Conservation (phyloP, 2,888 invertebrate species). For the Lepetodrilus schrolli region DNA sequence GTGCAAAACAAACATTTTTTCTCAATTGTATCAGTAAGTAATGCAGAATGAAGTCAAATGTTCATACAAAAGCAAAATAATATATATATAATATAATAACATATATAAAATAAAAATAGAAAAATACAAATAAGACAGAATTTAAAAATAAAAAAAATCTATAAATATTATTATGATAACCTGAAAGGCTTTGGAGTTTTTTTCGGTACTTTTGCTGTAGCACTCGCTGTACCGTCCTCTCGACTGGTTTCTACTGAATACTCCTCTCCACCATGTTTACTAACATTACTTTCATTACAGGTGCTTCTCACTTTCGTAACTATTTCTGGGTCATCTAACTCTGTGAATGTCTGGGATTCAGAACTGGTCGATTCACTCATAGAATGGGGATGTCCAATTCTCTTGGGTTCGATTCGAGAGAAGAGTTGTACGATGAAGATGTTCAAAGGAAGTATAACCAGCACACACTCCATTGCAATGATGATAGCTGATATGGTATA, state of each 20-base stretch:
- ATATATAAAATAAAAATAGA: too few relatives aligned
- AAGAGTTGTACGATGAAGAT: constrained; percentile 60
- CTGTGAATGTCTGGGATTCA: neutral
- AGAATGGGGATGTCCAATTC: too few relatives aligned
- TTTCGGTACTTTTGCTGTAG: neutral
- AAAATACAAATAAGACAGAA: too few relatives aligned
- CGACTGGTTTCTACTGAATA: too few relatives aligned
- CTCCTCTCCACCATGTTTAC: neutral
- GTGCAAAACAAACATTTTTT: too few relatives aligned
- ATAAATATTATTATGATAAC: neutral
- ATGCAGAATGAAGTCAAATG: too few relatives aligned
- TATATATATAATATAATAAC: neutral
- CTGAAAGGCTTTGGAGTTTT: neutral
- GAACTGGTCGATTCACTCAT: constrained; percentile 7
- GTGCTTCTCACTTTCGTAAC: neutral
- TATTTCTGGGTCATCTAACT: too few relatives aligned
- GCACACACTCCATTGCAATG: constrained; percentile 59
- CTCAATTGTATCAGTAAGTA: too few relatives aligned
- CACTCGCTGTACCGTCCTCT: too few relatives aligned
- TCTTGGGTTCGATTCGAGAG: constrained; percentile 40
- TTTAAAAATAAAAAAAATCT: too few relatives aligned
- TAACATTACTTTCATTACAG: neutral
- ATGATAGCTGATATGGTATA: too few relatives aligned
- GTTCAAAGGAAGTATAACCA: constrained; percentile 64
- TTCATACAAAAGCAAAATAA: neutral